These are phyloP conservation scores for Drosophila yooni DNA, from an alignment of 2,888 invertebrate genomes.

Conservation along the genomic window DNA sequence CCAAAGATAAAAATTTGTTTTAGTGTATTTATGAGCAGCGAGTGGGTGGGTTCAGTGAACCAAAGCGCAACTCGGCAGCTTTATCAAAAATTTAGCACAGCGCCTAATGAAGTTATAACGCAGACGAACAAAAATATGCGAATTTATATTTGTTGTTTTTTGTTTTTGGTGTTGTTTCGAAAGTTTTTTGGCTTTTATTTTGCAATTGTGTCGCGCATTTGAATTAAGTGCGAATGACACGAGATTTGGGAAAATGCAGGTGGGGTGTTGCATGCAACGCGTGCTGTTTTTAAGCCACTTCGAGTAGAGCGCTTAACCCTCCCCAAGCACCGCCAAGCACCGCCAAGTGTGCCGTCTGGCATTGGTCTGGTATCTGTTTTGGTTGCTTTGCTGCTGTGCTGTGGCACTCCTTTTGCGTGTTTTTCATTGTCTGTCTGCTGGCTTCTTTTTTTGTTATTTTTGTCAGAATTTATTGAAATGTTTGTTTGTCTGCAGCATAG, in stretches of 20 bases:
- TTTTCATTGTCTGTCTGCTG: constrained; percentile 72
- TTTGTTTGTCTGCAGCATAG: constrained; percentile 74
- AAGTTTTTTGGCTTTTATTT: constrained; percentile 28
- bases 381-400: constrained; percentile 32
- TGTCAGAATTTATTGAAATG: constrained; percentile 77
- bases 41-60: constrained; percentile 28
- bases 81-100: constrained; percentile 20
- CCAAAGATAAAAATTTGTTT: constrained; percentile 6
- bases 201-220: constrained; percentile 84
- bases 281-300: constrained; percentile 75
- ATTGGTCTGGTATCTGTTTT: constrained; percentile 61
- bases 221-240: constrained; percentile 85
- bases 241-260: constrained; percentile 68
- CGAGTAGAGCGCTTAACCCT: constrained; percentile 48
- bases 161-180: neutral
- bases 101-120: constrained; percentile 57
- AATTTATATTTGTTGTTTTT: constrained; percentile 17
- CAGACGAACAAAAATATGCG: constrained; percentile 11
- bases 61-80: neutral
- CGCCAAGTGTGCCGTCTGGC: constrained; percentile 41
- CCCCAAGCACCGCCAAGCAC: neutral
- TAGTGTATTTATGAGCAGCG: neutral
- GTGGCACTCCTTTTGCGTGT: constrained; percentile 78
- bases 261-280: constrained; percentile 35
- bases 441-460: constrained; percentile 36